Evolutionary conservation across 2,113 vertebrate species (phyloP).

Genomic region (Lagenorhynchus albirostris): DNA sequence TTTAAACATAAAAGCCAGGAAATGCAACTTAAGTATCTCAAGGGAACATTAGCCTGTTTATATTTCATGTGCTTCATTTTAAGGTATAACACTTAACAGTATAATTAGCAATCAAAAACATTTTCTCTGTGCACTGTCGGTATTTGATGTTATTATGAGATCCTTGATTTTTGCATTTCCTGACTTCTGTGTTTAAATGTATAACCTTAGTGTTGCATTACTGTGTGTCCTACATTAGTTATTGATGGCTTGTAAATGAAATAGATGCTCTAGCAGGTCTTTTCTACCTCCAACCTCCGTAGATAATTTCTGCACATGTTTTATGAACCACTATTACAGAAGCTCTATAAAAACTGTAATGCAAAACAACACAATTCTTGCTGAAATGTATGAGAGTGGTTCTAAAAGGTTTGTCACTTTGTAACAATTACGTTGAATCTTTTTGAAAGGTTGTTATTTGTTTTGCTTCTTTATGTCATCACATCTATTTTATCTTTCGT

Average conservation of each 20-base stretch:
- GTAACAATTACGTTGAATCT: constrained; percentile 71
- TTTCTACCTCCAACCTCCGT: constrained; percentile 70
- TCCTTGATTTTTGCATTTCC: constrained; percentile 71
- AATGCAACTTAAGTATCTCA: constrained; percentile 67
- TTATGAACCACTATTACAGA: constrained; percentile 73
- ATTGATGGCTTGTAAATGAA: constrained; percentile 75
- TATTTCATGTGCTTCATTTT: constrained; percentile 67
- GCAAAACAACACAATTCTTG: constrained; percentile 69
- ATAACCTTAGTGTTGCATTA: constrained; percentile 68
- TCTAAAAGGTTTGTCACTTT: constrained; percentile 70
- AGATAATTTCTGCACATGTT: constrained; percentile 74
- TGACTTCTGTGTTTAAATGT: constrained; percentile 66
- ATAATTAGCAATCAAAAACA: constrained; percentile 76
- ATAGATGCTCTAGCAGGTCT: constrained; percentile 64
- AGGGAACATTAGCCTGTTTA: constrained; percentile 65
- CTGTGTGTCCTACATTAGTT: constrained; percentile 64
- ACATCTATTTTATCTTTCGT: constrained; percentile 58
- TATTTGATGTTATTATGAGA: constrained; percentile 70
- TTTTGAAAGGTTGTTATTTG: constrained; percentile 69
- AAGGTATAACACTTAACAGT: constrained; percentile 69
- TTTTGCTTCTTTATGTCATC: constrained; percentile 66
- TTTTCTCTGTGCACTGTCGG: constrained; percentile 67
- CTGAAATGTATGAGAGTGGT: constrained; percentile 55
- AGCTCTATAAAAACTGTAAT: constrained; percentile 76
- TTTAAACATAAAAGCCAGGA: constrained; percentile 70